These are phyloP conservation scores for Oncorhynchus masou DNA, from an alignment of 2,113 vertebrate species.

Conservation along the genomic window DNA sequence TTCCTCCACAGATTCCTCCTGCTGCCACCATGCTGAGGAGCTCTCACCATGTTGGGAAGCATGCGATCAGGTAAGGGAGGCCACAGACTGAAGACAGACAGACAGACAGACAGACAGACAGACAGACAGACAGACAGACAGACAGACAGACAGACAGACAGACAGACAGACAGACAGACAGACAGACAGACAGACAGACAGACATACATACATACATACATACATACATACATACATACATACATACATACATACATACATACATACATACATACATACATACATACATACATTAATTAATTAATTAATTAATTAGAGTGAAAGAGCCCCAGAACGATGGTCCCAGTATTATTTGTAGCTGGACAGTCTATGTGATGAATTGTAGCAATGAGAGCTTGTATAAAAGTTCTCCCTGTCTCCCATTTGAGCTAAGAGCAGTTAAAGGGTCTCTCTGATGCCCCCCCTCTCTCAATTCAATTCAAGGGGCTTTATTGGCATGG, in stretches of 20 bases:
- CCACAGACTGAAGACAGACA: constrained; percentile 1
- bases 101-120: no score
- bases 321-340: background rate
- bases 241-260: background rate
- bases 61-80: constrained; percentile 87
- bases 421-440: constrained; percentile 55
- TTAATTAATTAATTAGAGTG: no score
- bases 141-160: no score
- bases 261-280: no score
- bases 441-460: constrained; percentile 16
- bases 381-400: constrained; percentile 4
- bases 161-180: no score
- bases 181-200: no score
- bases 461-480: background rate
- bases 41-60: constrained; percentile 88
- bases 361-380: constrained; percentile 45
- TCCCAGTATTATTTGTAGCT: constrained; percentile 8
- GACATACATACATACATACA: no score
- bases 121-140: no score
- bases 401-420: constrained; percentile 26
- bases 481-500: no score
- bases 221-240: background rate
- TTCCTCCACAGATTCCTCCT: constrained; percentile 81
- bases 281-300: no score
- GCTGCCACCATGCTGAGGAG: constrained; percentile 88